phyloP scores from a whole-genome alignment of 2,113 vertebrate species.

The Acrocephalus arundinaceus region DNA sequence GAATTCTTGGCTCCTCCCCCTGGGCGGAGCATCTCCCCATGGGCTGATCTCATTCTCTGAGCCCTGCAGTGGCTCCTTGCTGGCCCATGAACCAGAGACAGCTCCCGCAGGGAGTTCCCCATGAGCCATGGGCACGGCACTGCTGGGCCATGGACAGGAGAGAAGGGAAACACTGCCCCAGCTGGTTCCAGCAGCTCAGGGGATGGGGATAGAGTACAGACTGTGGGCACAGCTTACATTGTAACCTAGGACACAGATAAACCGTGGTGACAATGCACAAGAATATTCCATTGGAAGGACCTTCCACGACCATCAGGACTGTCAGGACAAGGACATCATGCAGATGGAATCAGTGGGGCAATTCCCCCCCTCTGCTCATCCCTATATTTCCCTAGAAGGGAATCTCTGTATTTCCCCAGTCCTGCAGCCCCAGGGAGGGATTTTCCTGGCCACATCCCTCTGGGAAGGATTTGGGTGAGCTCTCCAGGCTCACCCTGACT shows the following conservation, averaged over 20 bases:
- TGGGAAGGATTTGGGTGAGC: neutral
- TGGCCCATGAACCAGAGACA: too few relatives aligned
- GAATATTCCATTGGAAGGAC: neutral
- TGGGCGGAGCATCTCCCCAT: too few relatives aligned
- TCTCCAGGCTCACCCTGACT: neutral
- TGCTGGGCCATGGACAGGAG: too few relatives aligned
- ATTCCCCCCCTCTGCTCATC: neutral
- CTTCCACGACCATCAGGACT: neutral
- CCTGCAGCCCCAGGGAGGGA: neutral
- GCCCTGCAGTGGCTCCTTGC: too few relatives aligned
- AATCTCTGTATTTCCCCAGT: neutral
- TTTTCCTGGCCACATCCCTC: neutral
- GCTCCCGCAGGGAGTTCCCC: too few relatives aligned
- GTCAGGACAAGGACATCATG: neutral
- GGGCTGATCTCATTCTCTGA: too few relatives aligned
- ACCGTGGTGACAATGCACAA: neutral
- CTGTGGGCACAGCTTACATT: too few relatives aligned
- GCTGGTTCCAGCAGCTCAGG: too few relatives aligned
- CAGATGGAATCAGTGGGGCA: neutral
- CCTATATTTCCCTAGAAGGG: rapidly evolving
- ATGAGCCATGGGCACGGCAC: too few relatives aligned
- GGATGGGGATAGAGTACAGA: too few relatives aligned
- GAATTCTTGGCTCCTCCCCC: too few relatives aligned
- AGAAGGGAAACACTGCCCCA: too few relatives aligned
- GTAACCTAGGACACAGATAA: neutral